Evolutionary conservation across 2,113 vertebrate species (phyloP).

Genomic region (Lamprologus tigripictilis): DNA sequence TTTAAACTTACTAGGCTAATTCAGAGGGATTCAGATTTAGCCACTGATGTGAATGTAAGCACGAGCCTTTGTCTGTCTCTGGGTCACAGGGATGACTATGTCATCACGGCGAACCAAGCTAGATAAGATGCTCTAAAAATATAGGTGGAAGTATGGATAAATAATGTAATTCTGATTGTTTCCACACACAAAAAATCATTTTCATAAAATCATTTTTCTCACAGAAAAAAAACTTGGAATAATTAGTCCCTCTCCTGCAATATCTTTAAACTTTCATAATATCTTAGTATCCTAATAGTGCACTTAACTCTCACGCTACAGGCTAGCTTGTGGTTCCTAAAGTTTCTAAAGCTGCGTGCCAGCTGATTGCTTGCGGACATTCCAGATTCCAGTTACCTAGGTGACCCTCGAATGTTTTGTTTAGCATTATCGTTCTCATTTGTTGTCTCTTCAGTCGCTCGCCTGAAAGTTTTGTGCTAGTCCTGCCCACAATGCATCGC

Average conservation of each 20-base stretch:
- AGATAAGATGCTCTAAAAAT: background rate
- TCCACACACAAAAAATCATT: background rate
- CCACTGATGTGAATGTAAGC: background rate
- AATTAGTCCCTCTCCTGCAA: background rate
- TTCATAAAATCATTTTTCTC: background rate
- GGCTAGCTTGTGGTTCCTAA: background rate
- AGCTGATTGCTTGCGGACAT: background rate
- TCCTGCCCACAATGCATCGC: background rate
- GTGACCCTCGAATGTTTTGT: background rate
- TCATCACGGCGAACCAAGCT: background rate
- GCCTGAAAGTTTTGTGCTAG: background rate
- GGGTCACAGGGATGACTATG: background rate
- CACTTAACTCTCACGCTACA: background rate
- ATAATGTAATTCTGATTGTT: background rate
- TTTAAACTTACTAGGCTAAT: background rate
- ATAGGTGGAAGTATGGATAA: background rate
- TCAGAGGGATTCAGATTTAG: background rate
- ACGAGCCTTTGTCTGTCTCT: background rate
- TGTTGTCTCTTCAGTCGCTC: background rate
- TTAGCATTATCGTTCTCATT: background rate
- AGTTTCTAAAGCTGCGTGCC: background rate
- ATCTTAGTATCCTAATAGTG: background rate
- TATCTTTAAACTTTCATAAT: background rate
- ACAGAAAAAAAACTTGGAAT: background rate
- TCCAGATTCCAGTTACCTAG: background rate